A percentile compares a stretch with the other conserved stretches of the same genome.
Conservation (phyloP, 1,140 invertebrate species). For the Ectropis grisescens region DNA sequence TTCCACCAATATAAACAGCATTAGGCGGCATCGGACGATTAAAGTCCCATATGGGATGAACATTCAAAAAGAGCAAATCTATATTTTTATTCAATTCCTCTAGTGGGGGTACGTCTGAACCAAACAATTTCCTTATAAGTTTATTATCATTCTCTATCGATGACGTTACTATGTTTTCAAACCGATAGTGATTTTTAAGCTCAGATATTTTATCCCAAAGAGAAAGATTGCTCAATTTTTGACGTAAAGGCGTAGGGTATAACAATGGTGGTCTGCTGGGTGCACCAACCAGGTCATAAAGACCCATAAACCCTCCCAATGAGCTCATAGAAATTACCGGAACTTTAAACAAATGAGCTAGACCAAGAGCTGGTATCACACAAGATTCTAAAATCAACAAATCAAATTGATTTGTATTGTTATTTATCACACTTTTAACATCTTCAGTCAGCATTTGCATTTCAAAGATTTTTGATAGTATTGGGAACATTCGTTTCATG, state of each 20-base stretch:
- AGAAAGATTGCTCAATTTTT: slow-evolving; percentile 15
- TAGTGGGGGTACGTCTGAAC: slow-evolving; percentile 21
- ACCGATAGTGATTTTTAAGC: slow-evolving; percentile 14
- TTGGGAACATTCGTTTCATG: background rate
- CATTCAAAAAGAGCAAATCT: slow-evolving; percentile 69
- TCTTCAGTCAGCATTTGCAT: slow-evolving; percentile 13
- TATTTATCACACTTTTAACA: slow-evolving; percentile 13
- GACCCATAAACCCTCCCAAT: slow-evolving; percentile 14
- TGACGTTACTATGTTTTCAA: too few relatives aligned
- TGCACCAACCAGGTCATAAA: slow-evolving; percentile 14
- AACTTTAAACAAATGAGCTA: slow-evolving; percentile 22
- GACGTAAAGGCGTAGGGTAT: slow-evolving; percentile 10
- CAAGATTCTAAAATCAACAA: slow-evolving; percentile 26
- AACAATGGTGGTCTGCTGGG: slow-evolving; percentile 15
- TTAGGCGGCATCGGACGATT: slow-evolving; percentile 65
- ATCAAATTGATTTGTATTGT: slow-evolving; percentile 18
- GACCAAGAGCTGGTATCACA: slow-evolving; percentile 10
- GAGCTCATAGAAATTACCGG: slow-evolving; percentile 32
- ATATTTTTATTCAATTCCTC: slow-evolving; percentile 22
- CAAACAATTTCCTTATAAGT: slow-evolving; percentile 16
- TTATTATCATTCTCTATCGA: slow-evolving; percentile 4
- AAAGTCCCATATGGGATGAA: slow-evolving; percentile 65
- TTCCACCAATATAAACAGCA: slow-evolving; percentile 72
- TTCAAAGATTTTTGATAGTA: slow-evolving; percentile 8
- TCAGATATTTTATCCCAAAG: slow-evolving; percentile 19